Percentiles rank a stretch among this genome's conserved stretches.
phyloP scores from a whole-genome alignment of 1,140 invertebrate genomes.

The Zophobas atratus region DNA sequence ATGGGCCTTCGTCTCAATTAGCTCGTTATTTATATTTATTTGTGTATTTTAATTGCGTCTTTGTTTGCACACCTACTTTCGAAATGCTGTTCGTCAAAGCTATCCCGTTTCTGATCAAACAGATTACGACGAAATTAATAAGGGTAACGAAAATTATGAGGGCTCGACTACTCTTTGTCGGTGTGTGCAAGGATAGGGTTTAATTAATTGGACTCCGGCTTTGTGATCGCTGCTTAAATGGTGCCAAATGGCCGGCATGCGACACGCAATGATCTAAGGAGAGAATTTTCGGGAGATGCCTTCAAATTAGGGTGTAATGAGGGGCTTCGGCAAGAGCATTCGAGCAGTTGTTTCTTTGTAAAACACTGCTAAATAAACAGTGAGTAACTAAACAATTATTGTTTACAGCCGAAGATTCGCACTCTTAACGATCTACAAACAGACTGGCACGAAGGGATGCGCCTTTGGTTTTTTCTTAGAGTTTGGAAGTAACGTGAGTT shows the following conservation, averaged over 20 bases:
- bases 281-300: neutral
- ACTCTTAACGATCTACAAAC: too few relatives aligned
- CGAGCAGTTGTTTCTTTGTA: too few relatives aligned
- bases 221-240: constrained; percentile 27
- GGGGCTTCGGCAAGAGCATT: too few relatives aligned
- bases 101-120: constrained; percentile 37
- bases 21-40: constrained; percentile 46
- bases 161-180: constrained; percentile 34
- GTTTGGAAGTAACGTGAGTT: too few relatives aligned
- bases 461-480: too few relatives aligned
- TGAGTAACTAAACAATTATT: too few relatives aligned
- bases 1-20: constrained; percentile 43
- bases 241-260: constrained; percentile 16
- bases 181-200: constrained; percentile 12
- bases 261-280: neutral
- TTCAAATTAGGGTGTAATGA: too few relatives aligned
- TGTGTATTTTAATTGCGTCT: constrained; percentile 45
- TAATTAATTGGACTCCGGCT: constrained; percentile 36
- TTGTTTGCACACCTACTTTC: constrained; percentile 42
- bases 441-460: too few relatives aligned
- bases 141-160: constrained; percentile 43
- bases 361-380: too few relatives aligned
- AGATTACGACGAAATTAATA: constrained; percentile 43
- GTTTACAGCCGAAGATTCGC: too few relatives aligned
- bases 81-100: constrained; percentile 32